These are phyloP conservation scores for Pantelozetes paolii DNA, from an alignment of 2,888 invertebrate species.

Conservation along the genomic window DNA sequence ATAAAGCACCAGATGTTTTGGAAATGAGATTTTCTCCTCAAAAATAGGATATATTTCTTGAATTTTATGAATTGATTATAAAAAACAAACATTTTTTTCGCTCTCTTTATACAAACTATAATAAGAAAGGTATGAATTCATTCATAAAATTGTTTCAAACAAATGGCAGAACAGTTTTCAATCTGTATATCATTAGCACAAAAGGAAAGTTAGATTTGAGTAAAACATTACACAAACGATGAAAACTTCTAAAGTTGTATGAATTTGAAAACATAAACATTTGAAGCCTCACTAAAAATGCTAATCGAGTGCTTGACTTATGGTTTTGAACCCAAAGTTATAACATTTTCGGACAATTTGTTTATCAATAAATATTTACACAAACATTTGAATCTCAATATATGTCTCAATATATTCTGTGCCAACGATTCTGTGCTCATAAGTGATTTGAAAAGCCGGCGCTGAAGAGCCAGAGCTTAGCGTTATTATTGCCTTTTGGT, in stretches of 20 bases:
- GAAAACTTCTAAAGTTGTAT: no score
- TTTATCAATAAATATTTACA: slow-evolving; percentile 13
- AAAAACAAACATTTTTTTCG: no score
- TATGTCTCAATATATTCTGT: no score
- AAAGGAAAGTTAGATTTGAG: no score
- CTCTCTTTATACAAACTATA: no score
- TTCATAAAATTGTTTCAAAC: no score
- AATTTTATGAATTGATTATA: slow-evolving; percentile 9
- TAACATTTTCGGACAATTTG: background rate
- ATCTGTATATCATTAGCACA: no score
- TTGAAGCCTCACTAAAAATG: background rate
- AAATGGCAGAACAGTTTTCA: no score
- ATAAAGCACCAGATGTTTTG: slow-evolving; percentile 16
- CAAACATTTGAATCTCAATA: slow-evolving; percentile 2
- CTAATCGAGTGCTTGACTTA: background rate
- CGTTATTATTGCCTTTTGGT: background rate
- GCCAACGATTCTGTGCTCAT: no score
- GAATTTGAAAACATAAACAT: background rate
- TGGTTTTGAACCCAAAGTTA: background rate
- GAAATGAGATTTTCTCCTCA: background rate
- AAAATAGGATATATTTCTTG: background rate
- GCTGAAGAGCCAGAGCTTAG: background rate
- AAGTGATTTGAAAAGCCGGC: background rate
- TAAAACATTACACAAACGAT: no score
- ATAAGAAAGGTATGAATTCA: no score